Conservation (phyloP, 2,113 vertebrate species). For the Ascaphus truei region DNA sequence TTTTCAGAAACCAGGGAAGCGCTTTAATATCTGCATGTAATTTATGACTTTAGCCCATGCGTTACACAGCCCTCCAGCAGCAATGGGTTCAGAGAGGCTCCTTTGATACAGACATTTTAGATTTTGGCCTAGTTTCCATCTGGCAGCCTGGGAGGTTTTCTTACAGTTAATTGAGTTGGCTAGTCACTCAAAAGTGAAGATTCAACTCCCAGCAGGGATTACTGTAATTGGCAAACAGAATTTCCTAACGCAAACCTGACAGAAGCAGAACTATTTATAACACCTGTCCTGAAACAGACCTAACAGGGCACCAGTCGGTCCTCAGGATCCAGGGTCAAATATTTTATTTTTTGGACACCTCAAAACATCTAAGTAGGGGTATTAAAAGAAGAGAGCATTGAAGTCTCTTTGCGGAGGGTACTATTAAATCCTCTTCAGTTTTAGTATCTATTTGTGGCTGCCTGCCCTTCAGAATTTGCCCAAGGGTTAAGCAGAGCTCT, state of each 20-base stretch:
- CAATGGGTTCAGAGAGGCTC: slow-evolving; percentile 36
- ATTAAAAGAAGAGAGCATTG: slow-evolving; percentile 27
- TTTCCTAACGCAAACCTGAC: slow-evolving; percentile 35
- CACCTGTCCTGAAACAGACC: slow-evolving; percentile 31
- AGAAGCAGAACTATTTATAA: slow-evolving; percentile 37
- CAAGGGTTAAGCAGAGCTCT: slow-evolving; percentile 12
- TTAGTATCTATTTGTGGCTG: slow-evolving; percentile 24
- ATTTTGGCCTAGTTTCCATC: slow-evolving; percentile 37
- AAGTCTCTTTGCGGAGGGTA: slow-evolving; percentile 2
- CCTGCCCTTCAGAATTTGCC: slow-evolving; percentile 19
- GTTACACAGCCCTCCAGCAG: slow-evolving; percentile 30
- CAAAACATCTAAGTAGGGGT: slow-evolving; percentile 15
- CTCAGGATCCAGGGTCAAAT: slow-evolving; percentile 28
- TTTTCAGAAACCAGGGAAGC: neutral
- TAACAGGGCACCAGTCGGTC: slow-evolving; percentile 23
- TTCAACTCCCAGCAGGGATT: slow-evolving; percentile 39
- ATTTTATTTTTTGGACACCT: slow-evolving; percentile 18
- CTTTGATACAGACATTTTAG: slow-evolving; percentile 33
- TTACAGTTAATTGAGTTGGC: slow-evolving; percentile 37
- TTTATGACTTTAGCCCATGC: slow-evolving; percentile 12
- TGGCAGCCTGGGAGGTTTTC: slow-evolving; percentile 38
- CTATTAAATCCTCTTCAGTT: slow-evolving; percentile 13
- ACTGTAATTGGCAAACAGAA: slow-evolving; percentile 39
- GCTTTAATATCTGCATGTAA: slow-evolving; percentile 18
- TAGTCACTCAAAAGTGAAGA: slow-evolving; percentile 39